Percentiles rank a stretch among this genome's conserved stretches.
Conservation (phyloP, 2,888 invertebrate genomes). For the Ceratothoa steindachneri region DNA sequence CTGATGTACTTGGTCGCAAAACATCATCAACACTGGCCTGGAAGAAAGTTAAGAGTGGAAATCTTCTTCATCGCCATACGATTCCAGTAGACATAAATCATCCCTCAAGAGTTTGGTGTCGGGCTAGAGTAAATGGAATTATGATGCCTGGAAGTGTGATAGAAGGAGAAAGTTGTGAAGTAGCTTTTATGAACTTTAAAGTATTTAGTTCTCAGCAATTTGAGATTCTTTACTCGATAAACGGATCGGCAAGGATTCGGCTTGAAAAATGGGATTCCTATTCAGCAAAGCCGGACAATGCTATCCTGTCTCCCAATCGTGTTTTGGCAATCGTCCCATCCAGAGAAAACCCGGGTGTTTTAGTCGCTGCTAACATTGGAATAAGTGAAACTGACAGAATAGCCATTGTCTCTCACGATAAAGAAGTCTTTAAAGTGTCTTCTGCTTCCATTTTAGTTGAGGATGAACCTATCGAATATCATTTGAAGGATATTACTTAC, state of each 20-base stretch:
- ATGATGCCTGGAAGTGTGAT: slow-evolving; percentile 22
- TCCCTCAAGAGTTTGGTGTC: slow-evolving; percentile 25
- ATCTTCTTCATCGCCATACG: slow-evolving; percentile 20
- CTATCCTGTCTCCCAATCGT: slow-evolving; percentile 25
- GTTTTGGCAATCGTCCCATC: slow-evolving; percentile 25
- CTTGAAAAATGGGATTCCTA: slow-evolving; percentile 30
- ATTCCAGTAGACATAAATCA: slow-evolving; percentile 17
- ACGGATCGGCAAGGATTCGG: slow-evolving; percentile 31
- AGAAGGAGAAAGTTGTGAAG: slow-evolving; percentile 20
- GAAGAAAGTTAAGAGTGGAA: slow-evolving; percentile 13
- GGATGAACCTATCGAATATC: slow-evolving; percentile 31
- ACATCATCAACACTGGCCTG: slow-evolving; percentile 40
- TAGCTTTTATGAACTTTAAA: slow-evolving; percentile 26
- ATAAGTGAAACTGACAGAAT: neutral
- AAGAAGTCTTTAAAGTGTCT: slow-evolving; percentile 4
- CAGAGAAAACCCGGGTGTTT: neutral
- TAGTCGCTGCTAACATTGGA: slow-evolving; percentile 27
- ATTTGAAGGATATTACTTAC: slow-evolving; percentile 24
- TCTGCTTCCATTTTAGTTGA: slow-evolving; percentile 30
- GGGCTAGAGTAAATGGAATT: slow-evolving; percentile 17
- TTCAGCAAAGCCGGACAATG: slow-evolving; percentile 31
- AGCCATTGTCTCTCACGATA: slow-evolving; percentile 22
- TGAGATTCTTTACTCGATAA: slow-evolving; percentile 36
- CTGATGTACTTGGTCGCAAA: neutral
- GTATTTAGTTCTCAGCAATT: slow-evolving; percentile 14